Evolutionary conservation across 2,113 vertebrate genomes (phyloP), one percentile per base, ranked within the genome.

Genomic region (Canis aureus): DNA sequence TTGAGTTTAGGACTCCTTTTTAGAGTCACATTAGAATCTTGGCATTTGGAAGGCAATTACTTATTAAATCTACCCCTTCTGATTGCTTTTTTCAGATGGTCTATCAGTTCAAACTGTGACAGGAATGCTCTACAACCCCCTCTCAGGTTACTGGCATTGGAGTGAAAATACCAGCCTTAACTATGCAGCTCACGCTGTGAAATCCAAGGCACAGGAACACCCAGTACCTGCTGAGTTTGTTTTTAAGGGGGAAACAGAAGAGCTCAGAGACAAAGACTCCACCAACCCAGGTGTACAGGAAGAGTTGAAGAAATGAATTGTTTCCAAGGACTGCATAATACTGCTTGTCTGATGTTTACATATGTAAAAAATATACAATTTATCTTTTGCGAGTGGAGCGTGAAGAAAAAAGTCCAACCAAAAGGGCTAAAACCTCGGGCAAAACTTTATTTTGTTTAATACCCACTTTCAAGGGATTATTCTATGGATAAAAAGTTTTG

Each of bases 71-170:
- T 90, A n/a, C 32, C 76, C 11, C 84, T 89, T 95, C 66, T 95
- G 83, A 25, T 64, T 11, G 71, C 69, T 38, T 89, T 69, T 67
- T 87, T 92, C 98, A 99, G 99, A 99, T 98, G 99, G 99, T 87
- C 99, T 99, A 94, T 99, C 95, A 2, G 99, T 99, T 89, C 99
- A 99, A 98, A 98, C 98, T 0, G 98, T 99, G 97, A 98, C 97
- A 16, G 99, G 99, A 84, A 99, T 99, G 99, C 32, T 99, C 92
- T 99, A 99, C 92, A 99, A 99, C 94, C 99, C 99, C 0, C 66
- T 99, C 20, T 99, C 89, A 0, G 98, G 99, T 82, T 97, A 97
- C 3, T 99, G 99, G 99, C 98, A 98, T 94, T 99, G 99, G 99
- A 98, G 82, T 53, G 93, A 98, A 97, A 99, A 97, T 97, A 99